A percentile compares a stretch with the other conserved stretches of the same genome.
These are phyloP conservation scores for Cottoperca gobio DNA, from an alignment of 2,797 vertebrate genomes.

Conservation along the genomic window DNA sequence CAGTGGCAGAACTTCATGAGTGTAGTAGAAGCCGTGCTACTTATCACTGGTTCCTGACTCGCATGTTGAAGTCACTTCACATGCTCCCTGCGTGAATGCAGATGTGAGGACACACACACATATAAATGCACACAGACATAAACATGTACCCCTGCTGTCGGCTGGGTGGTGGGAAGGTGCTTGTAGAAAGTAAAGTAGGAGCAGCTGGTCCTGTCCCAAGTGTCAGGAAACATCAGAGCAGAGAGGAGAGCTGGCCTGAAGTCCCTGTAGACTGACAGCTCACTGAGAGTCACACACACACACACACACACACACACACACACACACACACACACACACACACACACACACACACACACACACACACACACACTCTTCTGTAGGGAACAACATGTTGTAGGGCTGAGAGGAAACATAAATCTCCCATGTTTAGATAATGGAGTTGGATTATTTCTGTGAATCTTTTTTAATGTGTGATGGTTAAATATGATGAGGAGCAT, in stretches of 20 bases:
- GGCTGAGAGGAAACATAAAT: neutral
- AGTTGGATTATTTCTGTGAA: neutral
- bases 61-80: neutral
- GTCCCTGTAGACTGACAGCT: constrained; percentile 16
- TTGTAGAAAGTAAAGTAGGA: constrained; percentile 17
- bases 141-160: neutral
- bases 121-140: neutral
- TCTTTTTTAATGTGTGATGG: neutral
- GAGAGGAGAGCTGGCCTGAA: constrained; percentile 4
- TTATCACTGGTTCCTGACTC: neutral
- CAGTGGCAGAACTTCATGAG: neutral
- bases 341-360: too few relatives aligned
- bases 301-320: too few relatives aligned
- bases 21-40: neutral
- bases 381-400: neutral
- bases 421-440: neutral
- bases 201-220: constrained; percentile 45
- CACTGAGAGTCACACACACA: constrained; percentile 14
- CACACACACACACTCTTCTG: too few relatives aligned
- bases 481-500: neutral
- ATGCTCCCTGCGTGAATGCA: neutral
- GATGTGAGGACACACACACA: neutral
- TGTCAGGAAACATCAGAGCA: constrained; percentile 22
- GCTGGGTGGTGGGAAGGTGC: neutral
- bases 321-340: too few relatives aligned